A percentile compares a stretch with the other conserved stretches of the same genome.
phyloP scores from a whole-genome alignment of 2,797 vertebrate species.

The Echeneis naucrates region DNA sequence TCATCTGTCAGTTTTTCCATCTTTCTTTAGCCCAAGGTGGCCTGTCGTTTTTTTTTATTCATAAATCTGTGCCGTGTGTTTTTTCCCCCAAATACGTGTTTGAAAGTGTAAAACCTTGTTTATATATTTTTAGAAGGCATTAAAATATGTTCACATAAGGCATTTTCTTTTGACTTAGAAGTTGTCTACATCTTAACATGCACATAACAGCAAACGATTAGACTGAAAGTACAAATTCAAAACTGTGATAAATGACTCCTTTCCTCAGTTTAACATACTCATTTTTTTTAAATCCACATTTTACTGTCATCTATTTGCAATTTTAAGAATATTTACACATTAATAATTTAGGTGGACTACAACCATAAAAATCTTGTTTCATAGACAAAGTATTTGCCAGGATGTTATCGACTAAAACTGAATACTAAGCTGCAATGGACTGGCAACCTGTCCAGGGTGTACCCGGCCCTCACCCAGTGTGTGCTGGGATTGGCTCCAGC shows the following conservation, averaged over 20 bases:
- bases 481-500: no score
- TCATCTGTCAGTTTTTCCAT: conserved; percentile 79
- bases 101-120: conserved; percentile 73
- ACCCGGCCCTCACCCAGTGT: no score
- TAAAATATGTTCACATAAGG: conserved; percentile 65
- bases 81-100: conserved; percentile 60
- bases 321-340: not conserved
- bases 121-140: conserved; percentile 58
- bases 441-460: no score
- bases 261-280: not conserved
- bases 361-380: not conserved
- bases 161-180: conserved; percentile 23
- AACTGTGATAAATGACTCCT: not conserved
- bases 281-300: not conserved
- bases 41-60: conserved; percentile 68
- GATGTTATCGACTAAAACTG: not conserved
- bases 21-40: conserved; percentile 69
- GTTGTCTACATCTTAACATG: not conserved
- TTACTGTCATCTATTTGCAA: not conserved
- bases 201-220: conserved; percentile 1
- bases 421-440: no score
- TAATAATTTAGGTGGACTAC: not conserved
- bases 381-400: not conserved
- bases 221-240: not conserved
- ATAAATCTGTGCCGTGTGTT: conserved; percentile 59